A percentile compares a stretch with the other conserved stretches of the same genome.
phyloP scores from a whole-genome alignment of 2,113 vertebrate genomes.

The Heliornis fulica region DNA sequence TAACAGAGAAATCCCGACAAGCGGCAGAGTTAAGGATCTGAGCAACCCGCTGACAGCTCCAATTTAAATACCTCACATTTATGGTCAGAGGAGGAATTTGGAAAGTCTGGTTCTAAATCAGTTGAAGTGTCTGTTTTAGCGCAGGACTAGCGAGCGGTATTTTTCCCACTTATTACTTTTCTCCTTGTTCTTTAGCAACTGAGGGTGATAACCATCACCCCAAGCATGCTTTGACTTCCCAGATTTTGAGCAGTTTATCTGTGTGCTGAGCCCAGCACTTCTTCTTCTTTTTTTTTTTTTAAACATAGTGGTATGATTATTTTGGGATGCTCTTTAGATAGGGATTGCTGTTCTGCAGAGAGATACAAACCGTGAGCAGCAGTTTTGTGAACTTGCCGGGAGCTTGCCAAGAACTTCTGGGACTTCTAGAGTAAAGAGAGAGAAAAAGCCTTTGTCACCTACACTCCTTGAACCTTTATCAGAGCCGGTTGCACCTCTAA shows the following conservation, averaged over 20 bases:
- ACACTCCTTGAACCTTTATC: neutral
- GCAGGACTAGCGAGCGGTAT: neutral
- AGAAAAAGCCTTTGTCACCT: neutral
- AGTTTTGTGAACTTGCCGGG: constrained; percentile 71
- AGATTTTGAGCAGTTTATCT: neutral
- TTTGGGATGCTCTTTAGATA: neutral
- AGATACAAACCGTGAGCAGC: constrained; percentile 75
- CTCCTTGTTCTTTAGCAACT: neutral
- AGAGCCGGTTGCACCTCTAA: neutral
- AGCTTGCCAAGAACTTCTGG: constrained; percentile 59
- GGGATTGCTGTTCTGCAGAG: neutral
- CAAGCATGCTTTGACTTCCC: rapidly evolving
- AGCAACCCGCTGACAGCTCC: neutral
- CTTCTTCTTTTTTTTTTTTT: neutral
- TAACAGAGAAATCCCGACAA: neutral
- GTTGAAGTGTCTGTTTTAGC: neutral
- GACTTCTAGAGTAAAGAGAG: constrained; percentile 32
- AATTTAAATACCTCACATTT: neutral
- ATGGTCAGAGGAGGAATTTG: neutral
- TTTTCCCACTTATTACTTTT: neutral
- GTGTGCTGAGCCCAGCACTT: rapidly evolving
- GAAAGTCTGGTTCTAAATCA: neutral
- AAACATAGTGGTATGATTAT: neutral
- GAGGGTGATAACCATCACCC: neutral
- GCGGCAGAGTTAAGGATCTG: neutral